Evolutionary conservation across 2,797 vertebrate species (phyloP).

Genomic region (Sebastes minor): DNA sequence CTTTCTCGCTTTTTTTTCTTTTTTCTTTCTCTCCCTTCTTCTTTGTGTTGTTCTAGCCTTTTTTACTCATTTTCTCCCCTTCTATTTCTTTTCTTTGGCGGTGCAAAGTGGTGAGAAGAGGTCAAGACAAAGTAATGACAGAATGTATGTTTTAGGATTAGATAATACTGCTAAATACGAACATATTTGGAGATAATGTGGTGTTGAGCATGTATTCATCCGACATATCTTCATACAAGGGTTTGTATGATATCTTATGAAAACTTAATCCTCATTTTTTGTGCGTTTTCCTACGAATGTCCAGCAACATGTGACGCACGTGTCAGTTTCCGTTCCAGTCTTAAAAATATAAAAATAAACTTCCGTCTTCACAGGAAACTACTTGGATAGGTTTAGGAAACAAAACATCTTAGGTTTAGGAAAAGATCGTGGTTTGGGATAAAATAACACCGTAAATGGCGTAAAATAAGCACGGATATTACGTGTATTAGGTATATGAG

Average conservation of each 20-base stretch:
- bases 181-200: background rate
- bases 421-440: too few relatives aligned
- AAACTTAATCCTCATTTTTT: too few relatives aligned
- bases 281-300: too few relatives aligned
- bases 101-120: background rate
- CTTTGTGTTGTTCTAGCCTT: slow-evolving; percentile 9
- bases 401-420: too few relatives aligned
- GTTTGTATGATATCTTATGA: too few relatives aligned
- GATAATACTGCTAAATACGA: slow-evolving; percentile 9
- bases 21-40: background rate
- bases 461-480: too few relatives aligned
- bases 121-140: slow-evolving; percentile 21
- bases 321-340: too few relatives aligned
- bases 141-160: slow-evolving; percentile 17
- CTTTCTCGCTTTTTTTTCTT: background rate
- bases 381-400: too few relatives aligned
- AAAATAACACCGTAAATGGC: fast-evolving
- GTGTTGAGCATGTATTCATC: background rate
- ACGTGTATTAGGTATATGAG: background rate
- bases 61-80: background rate
- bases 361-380: too few relatives aligned
- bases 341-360: too few relatives aligned
- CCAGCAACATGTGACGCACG: too few relatives aligned
- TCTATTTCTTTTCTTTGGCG: slow-evolving; percentile 15
- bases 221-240: too few relatives aligned